Base-by-base conservation (phyloP, 2,797 vertebrate genomes). In the Gila robusta region DNA sequence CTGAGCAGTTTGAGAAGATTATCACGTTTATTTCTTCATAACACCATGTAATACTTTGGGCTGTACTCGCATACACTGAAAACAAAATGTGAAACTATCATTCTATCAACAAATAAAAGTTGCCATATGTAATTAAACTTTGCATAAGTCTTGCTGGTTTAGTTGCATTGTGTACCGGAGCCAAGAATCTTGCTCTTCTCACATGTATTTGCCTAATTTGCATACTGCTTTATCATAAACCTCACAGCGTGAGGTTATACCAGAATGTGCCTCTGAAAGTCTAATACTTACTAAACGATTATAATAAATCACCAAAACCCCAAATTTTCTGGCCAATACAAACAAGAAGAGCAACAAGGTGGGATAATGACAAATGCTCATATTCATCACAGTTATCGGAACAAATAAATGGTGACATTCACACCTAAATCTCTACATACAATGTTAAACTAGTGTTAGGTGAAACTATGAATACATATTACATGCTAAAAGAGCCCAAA, bases 401-500 rank as follows among this genome's bases (percentile, higher is more conserved):
- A 76, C 26, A 74, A 52, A 52, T 64, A 77, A 76, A 14, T 1
- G 28, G 19, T 77, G 10, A 56, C 6, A 35, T 54, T 76, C 10
- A 59, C 76, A 59, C 1, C 35, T 54, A 12, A 56, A 77, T 35
- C 32, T 56, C 19, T n/a, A 32, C 6, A 37, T 77, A 4, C 1
- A 77, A 56, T 26, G 35, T 78, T 59, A 78, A 78, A 78, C 54
- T 39, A 78, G 23, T 14, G 2, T 39, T 78, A 59, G 35, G 21
- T 39, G 6, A n/a, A 39, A 39, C 21, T 5, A 59, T 59, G 47
- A 35, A 54, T 21, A 12, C 5, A 35, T 54, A 76, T 52, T 12
- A 74, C 26, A 32, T 52, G 47, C 17, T 14, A 54, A 32, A 74
- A 54, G 17, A 35, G 5, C 52, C 28, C 73, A 76, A 32, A 52